Evolutionary conservation across 2,797 vertebrate species (phyloP).

Genomic region (Falco naumanni): DNA sequence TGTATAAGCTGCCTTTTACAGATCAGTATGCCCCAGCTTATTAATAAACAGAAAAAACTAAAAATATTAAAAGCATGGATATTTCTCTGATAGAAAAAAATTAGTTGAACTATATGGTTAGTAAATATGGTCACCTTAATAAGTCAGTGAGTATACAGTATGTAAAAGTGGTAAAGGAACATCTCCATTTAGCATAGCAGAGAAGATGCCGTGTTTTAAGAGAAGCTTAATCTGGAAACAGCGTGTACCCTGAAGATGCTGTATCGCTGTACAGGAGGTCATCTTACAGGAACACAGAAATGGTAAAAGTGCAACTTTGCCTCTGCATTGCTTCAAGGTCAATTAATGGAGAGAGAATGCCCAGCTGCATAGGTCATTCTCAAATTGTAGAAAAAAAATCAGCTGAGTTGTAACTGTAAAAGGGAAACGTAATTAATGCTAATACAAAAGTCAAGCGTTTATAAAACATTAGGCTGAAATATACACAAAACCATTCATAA

Average conservation of each 20-base stretch:
- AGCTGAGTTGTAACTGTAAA: not conserved
- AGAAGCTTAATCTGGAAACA: not conserved
- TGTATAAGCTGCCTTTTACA: not conserved
- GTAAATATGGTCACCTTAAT: not conserved
- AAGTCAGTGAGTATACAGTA: not conserved
- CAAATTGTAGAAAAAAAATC: not conserved
- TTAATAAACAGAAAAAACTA: not conserved
- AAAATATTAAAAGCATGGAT: not conserved
- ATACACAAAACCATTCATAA: not conserved
- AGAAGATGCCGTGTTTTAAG: not conserved
- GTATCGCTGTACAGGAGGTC: not conserved
- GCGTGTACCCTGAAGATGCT: not conserved
- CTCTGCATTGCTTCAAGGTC: constrained; percentile 61
- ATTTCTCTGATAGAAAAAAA: not conserved
- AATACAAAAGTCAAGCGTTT: constrained; percentile 7
- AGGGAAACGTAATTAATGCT: constrained; percentile 46
- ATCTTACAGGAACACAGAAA: constrained; percentile 34
- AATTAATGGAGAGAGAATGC: constrained; percentile 14
- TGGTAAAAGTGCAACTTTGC: constrained; percentile 40
- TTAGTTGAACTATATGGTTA: not conserved
- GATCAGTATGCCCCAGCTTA: not conserved
- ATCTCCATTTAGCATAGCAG: not conserved
- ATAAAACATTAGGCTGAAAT: constrained; percentile 1
- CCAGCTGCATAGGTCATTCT: not conserved
- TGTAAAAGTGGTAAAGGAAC: not conserved